A percentile compares a stretch with the other conserved stretches of the same genome.
Evolutionary conservation across 2,888 invertebrate species (phyloP).

Genomic region (Axea sp.): DNA sequence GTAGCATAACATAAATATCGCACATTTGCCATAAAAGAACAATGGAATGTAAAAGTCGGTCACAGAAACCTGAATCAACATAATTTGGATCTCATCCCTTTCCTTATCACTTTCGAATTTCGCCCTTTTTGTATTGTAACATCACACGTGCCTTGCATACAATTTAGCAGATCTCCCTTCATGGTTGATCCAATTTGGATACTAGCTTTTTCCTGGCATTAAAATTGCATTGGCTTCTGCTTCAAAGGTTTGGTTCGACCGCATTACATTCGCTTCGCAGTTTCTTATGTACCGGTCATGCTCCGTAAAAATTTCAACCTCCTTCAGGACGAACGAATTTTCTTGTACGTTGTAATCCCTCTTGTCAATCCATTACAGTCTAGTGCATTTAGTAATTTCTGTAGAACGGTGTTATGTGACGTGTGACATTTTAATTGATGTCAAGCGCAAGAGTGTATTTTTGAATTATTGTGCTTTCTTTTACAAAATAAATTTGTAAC

Average conservation of each 20-base stretch:
- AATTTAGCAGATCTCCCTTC: conserved; percentile 43
- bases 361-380: conserved; percentile 12
- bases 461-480: too few species aligned
- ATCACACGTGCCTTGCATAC: conserved; percentile 49
- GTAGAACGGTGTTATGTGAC: background rate
- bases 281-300: conserved; percentile 37
- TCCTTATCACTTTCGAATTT: conserved; percentile 15
- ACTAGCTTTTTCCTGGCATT: conserved; percentile 65
- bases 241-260: conserved; percentile 63
- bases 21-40: too few species aligned
- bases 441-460: background rate
- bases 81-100: too few species aligned
- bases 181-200: conserved; percentile 70
- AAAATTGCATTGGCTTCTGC: conserved; percentile 69
- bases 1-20: too few species aligned
- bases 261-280: conserved; percentile 54
- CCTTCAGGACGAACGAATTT: conserved; percentile 43
- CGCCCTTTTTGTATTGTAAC: conserved; percentile 33
- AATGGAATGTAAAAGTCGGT: too few species aligned
- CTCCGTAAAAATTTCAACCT: conserved; percentile 29
- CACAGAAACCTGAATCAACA: too few species aligned
- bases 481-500: too few species aligned
- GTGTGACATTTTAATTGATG: conserved; percentile 15
- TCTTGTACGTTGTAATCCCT: conserved; percentile 6
- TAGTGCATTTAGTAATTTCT: background rate